phyloP scores from a whole-genome alignment of 2,113 vertebrate genomes.

The Catharus minimus region DNA sequence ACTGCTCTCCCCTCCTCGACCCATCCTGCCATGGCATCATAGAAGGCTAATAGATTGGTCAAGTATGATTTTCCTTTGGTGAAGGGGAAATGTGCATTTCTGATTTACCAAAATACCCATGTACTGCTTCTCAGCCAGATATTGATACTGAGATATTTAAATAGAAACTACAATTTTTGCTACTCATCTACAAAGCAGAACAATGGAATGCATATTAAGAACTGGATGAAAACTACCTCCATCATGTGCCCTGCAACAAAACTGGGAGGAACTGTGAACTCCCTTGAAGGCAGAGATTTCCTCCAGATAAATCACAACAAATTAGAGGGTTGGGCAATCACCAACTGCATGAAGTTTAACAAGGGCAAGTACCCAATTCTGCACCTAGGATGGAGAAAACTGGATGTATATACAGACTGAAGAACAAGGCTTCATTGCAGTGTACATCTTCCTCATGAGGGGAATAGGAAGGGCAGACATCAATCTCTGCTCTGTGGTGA shows the following conservation, averaged over 20 bases:
- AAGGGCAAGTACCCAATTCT: rapidly evolving
- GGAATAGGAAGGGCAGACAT: rapidly evolving
- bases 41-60: not conserved
- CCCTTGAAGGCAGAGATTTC: not conserved
- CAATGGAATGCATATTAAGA: not conserved
- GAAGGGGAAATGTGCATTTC: not conserved
- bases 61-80: not conserved
- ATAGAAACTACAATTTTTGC: not conserved
- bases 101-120: not conserved
- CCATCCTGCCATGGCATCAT: no score
- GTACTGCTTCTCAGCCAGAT: not conserved
- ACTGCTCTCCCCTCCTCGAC: not conserved
- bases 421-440: not conserved
- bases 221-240: not conserved
- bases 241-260: not conserved
- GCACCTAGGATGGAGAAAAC: not conserved
- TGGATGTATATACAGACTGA: not conserved
- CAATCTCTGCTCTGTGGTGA: not conserved
- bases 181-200: not conserved
- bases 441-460: rapidly evolving
- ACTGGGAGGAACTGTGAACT: not conserved
- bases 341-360: not conserved
- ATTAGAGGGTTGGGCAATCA: not conserved
- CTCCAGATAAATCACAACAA: not conserved
- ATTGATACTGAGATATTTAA: not conserved